These are phyloP conservation scores for Apeltes quadracus DNA, from an alignment of 2,113 vertebrate genomes.

Conservation along the genomic window DNA sequence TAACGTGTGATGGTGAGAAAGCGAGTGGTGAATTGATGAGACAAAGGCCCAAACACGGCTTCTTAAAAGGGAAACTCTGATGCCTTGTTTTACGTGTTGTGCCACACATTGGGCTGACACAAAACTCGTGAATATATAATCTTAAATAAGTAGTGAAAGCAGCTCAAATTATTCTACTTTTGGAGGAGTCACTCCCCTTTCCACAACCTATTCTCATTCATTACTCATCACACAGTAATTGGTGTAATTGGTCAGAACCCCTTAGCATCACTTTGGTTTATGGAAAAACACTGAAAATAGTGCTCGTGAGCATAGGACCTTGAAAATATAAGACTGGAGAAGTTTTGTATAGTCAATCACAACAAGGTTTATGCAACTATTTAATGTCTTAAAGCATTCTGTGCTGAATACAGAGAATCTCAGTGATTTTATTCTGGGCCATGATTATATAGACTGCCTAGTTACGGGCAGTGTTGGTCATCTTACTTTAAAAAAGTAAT, in stretches of 20 bases:
- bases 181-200: no score
- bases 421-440: background rate
- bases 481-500: no score
- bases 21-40: background rate
- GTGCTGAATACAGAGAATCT: slow-evolving; percentile 22
- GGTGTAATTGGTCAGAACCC: no score
- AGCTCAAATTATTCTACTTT: no score
- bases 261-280: no score
- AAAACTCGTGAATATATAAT: background rate
- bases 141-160: no score
- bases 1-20: slow-evolving; percentile 53
- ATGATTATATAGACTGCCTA: slow-evolving; percentile 16
- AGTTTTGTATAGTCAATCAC: background rate
- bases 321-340: background rate
- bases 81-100: slow-evolving; percentile 15
- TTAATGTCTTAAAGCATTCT: background rate
- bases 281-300: no score
- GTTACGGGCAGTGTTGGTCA: no score
- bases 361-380: background rate
- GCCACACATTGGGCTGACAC: background rate
- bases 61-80: slow-evolving; percentile 26
- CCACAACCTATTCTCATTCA: no score
- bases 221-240: no score
- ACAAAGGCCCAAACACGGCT: slow-evolving; percentile 10
- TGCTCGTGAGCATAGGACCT: no score